These are phyloP conservation scores for Probosciger aterrimus DNA, from an alignment of 2,113 vertebrate genomes.

Conservation along the genomic window DNA sequence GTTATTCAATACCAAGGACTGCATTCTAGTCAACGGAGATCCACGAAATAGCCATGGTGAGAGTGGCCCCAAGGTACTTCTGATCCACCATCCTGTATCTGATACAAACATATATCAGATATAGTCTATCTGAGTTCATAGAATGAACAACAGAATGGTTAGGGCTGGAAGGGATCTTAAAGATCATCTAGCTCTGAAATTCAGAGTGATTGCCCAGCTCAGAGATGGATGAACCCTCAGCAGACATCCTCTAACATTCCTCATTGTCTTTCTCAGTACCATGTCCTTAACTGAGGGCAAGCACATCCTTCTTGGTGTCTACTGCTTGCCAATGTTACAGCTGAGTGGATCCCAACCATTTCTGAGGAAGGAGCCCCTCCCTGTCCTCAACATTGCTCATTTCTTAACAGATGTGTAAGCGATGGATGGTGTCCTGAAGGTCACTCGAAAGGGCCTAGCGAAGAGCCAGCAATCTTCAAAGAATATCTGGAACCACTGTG, in stretches of 20 bases:
- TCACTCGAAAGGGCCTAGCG: not conserved
- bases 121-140: not conserved
- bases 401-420: not conserved
- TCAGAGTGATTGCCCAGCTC: not conserved
- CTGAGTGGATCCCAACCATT: not conserved
- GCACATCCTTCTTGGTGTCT: not conserved
- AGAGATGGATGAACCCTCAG: not conserved
- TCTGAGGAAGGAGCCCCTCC: not conserved
- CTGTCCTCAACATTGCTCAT: not conserved
- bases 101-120: not conserved
- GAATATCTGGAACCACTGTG: not conserved
- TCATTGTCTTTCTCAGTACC: not conserved
- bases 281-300: not conserved
- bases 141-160: not conserved
- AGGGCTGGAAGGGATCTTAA: not conserved
- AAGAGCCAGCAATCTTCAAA: not conserved
- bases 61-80: not conserved
- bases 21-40: not conserved
- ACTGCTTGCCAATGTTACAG: not conserved
- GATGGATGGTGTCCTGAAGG: not conserved
- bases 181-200: not conserved
- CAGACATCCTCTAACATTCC: accelerated
- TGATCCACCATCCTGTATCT: not conserved
- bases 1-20: not conserved
- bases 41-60: not conserved